Evolutionary conservation across 2,797 vertebrate genomes (phyloP), one percentile per base, ranked within the genome.

Genomic region (Sebastes matsubarae): DNA sequence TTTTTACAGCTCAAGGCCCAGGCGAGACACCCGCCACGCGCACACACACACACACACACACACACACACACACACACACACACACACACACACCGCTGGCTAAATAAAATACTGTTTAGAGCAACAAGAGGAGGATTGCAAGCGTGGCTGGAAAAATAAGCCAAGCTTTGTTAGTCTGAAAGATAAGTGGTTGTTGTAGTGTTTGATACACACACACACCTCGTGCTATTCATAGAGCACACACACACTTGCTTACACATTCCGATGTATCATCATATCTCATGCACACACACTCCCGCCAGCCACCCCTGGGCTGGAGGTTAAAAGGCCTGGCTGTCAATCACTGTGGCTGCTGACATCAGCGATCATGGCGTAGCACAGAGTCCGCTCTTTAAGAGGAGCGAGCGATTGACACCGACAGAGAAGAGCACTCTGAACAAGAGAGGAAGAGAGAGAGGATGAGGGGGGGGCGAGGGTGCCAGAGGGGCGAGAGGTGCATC

Each of bases 1-100:
- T 92, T 93, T 95, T 96, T 93, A 95, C 93, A 88, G 93, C 93
- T 92, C 91, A 93, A 94, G 93, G 94, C 91, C 93, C 91, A 75
- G 91, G 81, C 89, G 65, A 84, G 92, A 92, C 85, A 74, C 83
- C 81, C 84, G 65, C 76, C 89, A 85, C 87, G 50, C 8, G 64
- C 59, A 11, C 63, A 64, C 83, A 75, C 65, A 32, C 75, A 13
- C 61, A 58, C 20, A 14, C 59, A 70, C 55, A 54, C 58, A 27
- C 72, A 13, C 61, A 58, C 20, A 18, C 58, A 72, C 58, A 59
- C 60, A 4, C 32, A 32, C 65, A 66, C 55, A 66, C 83, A 75
- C 65, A 32, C 75, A 13, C 61, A 58, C 20, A 18, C 59, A 72
- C 55, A 58, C 60, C 6, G 25, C 80, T 61, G 59, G 38, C 81